These are phyloP conservation scores for Sceliomorpha sp. DNA, from an alignment of 2,888 invertebrate species.

Conservation along the genomic window DNA sequence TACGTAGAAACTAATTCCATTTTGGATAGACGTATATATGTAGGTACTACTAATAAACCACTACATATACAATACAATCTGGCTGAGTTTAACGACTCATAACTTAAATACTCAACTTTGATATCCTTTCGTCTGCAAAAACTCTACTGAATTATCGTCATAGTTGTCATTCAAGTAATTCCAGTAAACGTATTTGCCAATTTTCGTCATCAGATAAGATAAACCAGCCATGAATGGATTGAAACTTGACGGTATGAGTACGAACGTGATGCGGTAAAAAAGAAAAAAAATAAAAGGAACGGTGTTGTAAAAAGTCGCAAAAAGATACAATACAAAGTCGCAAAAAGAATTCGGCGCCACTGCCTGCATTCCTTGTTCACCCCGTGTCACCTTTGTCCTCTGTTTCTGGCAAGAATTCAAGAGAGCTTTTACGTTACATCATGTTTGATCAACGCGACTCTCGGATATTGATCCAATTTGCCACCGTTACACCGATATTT, in stretches of 20 bases:
- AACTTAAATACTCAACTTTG: too few species aligned
- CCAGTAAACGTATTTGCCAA: too few species aligned
- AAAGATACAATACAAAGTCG: too few species aligned
- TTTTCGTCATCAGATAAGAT: conserved; percentile 1
- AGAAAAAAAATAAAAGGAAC: neutral
- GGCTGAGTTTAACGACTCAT: too few species aligned
- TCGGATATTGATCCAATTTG: conserved; percentile 62
- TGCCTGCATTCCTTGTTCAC: conserved; percentile 6
- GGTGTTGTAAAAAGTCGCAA: too few species aligned
- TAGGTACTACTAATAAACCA: too few species aligned
- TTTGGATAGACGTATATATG: too few species aligned
- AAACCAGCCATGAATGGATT: conserved; percentile 20
- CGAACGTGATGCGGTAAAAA: neutral
- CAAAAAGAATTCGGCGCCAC: conserved; percentile 11
- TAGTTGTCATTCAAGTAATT: too few species aligned
- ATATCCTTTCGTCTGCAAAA: too few species aligned
- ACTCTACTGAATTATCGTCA: too few species aligned
- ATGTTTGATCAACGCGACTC: conserved; percentile 58
- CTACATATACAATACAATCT: too few species aligned
- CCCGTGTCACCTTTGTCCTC: conserved; percentile 25
- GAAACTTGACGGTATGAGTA: conserved; percentile 23
- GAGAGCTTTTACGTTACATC: conserved; percentile 54
- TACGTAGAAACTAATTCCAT: too few species aligned
- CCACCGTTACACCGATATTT: conserved; percentile 54
- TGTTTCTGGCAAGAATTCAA: conserved; percentile 60